These are phyloP conservation scores for Xanthorhoe spadicearia DNA, from an alignment of 2,888 invertebrate species.

Conservation along the genomic window DNA sequence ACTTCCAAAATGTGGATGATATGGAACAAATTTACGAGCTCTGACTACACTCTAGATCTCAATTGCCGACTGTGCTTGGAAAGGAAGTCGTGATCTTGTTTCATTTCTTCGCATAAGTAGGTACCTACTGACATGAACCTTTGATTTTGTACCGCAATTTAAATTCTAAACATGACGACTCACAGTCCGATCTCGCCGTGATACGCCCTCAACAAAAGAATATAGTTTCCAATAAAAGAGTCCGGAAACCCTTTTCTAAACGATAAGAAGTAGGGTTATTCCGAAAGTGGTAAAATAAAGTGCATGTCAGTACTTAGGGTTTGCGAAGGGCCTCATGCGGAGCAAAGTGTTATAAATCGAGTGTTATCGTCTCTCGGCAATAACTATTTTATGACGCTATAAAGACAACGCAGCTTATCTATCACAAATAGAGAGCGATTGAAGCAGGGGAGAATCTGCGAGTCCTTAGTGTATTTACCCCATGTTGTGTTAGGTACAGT, in stretches of 20 bases:
- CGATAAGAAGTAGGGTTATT: conserved; percentile 43
- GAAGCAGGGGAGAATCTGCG: conserved; percentile 1
- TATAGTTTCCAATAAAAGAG: conserved; percentile 12
- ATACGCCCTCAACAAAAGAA: conserved; percentile 6
- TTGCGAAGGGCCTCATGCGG: conserved; percentile 50
- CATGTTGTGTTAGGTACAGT: background rate
- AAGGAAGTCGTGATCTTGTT: too few relatives aligned
- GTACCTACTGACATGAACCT: too few relatives aligned
- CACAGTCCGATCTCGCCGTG: background rate
- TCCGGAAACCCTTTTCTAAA: conserved; percentile 6
- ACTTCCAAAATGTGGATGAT: too few relatives aligned
- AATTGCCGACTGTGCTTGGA: too few relatives aligned
- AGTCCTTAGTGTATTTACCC: background rate
- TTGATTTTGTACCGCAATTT: background rate
- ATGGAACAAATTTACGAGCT: too few relatives aligned
- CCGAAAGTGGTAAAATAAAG: conserved; percentile 51
- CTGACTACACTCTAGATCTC: too few relatives aligned
- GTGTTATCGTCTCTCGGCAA: conserved; percentile 69
- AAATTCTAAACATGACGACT: background rate
- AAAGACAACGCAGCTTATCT: conserved; percentile 68
- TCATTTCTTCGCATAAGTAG: too few relatives aligned
- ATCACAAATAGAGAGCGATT: conserved; percentile 50
- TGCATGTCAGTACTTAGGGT: conserved; percentile 45
- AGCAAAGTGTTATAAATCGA: conserved; percentile 75
- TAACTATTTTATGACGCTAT: conserved; percentile 75